Evolutionary conservation across 2,888 invertebrate genomes (phyloP).

Genomic region (Volucella zonaria): DNA sequence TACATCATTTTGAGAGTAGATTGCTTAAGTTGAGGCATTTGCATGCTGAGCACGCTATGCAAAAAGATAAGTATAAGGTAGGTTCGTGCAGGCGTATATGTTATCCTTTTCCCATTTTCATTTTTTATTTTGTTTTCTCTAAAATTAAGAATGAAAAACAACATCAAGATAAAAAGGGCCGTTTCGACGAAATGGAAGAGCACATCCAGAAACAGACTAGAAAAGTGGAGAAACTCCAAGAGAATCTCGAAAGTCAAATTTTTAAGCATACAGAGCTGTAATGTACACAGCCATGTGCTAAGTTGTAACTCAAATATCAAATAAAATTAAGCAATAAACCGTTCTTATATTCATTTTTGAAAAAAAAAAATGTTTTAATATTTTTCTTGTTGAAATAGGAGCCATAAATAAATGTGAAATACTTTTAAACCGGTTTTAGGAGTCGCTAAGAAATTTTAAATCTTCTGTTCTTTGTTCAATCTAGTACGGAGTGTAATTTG

Average conservation of each 20-base stretch:
- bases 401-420: too few species aligned
- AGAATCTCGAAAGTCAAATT: slow-evolving; percentile 90
- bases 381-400: neutral
- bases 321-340: neutral
- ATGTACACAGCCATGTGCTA: slow-evolving; percentile 75
- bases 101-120: neutral
- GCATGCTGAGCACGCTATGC: slow-evolving; percentile 91
- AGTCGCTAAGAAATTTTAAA: too few species aligned
- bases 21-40: slow-evolving; percentile 91
- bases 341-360: neutral
- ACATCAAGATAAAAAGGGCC: slow-evolving; percentile 86
- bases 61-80: slow-evolving; percentile 87
- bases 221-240: slow-evolving; percentile 93
- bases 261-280: slow-evolving; percentile 90
- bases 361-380: slow-evolving; percentile 1
- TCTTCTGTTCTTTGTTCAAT: too few species aligned
- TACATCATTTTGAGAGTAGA: slow-evolving; percentile 91
- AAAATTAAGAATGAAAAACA: slow-evolving; percentile 83
- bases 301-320: slow-evolving; percentile 11
- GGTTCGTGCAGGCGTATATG: neutral
- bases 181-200: slow-evolving; percentile 87
- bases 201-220: slow-evolving; percentile 92
- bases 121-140: slow-evolving; percentile 13
- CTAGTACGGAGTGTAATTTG: too few species aligned
- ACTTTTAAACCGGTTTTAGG: too few species aligned